A percentile compares a stretch with the other conserved stretches of the same genome.
Conservation (phyloP, 2,797 vertebrate species). For the Spondyliosoma cantharus region DNA sequence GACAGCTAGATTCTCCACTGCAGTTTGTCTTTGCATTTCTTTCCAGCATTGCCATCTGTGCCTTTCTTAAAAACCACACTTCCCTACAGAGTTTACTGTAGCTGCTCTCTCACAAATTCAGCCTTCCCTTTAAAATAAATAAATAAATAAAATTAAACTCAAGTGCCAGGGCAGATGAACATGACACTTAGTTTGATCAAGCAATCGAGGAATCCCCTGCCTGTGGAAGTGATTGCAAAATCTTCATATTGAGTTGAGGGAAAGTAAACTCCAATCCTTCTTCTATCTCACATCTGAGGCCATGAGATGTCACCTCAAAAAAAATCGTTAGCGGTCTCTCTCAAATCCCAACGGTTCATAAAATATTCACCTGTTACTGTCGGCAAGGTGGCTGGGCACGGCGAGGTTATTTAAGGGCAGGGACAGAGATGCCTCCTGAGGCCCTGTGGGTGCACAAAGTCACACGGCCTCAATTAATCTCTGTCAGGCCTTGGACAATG, state of each 20-base stretch:
- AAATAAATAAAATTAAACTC: conserved; percentile 7
- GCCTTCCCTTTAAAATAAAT: background rate
- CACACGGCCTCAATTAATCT: conserved; percentile 76
- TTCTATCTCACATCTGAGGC: conserved; percentile 40
- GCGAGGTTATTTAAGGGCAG: conserved; percentile 65
- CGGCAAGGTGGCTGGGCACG: conserved; percentile 50
- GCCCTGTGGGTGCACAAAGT: conserved; percentile 46
- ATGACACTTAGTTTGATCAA: conserved; percentile 39
- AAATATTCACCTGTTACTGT: conserved; percentile 79
- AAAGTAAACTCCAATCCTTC: conserved; percentile 40
- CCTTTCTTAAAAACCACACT: conserved; percentile 23
- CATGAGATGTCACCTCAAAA: conserved; percentile 42
- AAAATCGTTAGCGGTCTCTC: conserved; percentile 45
- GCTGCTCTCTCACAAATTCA: conserved; percentile 25
- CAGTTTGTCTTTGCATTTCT: conserved; percentile 43
- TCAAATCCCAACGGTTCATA: conserved; percentile 65
- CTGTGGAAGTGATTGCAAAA: conserved; percentile 30
- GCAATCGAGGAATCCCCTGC: conserved; percentile 32
- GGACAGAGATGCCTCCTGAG: conserved; percentile 39
- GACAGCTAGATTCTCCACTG: conserved; percentile 40
- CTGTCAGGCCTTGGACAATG: conserved; percentile 72
- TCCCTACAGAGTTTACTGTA: conserved; percentile 21
- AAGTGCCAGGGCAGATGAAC: conserved; percentile 24
- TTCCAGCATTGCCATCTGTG: conserved; percentile 55
- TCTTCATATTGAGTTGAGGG: conserved; percentile 31